Percentiles rank a stretch among this genome's conserved stretches.
These are phyloP conservation scores for Macrobrachium rosenbergii DNA, from an alignment of 1,140 invertebrate species.

Conservation along the genomic window DNA sequence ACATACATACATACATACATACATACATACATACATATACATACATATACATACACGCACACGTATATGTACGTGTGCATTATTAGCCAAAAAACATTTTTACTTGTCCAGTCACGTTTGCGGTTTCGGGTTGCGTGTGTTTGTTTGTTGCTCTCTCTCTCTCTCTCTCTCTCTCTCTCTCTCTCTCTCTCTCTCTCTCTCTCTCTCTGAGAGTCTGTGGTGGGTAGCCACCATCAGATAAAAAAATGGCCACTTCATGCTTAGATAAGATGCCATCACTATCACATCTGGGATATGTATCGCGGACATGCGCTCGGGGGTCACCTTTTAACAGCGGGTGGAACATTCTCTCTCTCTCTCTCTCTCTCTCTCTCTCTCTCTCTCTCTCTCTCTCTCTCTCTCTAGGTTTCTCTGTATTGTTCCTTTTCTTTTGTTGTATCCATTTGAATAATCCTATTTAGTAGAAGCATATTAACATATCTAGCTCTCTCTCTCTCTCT, in stretches of 20 bases:
- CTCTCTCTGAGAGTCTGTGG: not conserved
- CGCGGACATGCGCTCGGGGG: too few species aligned
- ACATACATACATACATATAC: not conserved
- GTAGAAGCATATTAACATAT: too few species aligned
- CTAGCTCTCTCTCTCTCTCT: not conserved
- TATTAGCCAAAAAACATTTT: not conserved
- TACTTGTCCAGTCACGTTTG: not conserved
- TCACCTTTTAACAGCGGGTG: too few species aligned
- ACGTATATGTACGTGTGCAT: not conserved
- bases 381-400: slow-evolving; percentile 5
- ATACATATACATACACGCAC: not conserved
- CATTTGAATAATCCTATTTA: too few species aligned
- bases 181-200: slow-evolving; percentile 34
- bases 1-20: not conserved
- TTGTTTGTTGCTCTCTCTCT: not conserved
- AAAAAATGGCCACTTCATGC: too few species aligned
- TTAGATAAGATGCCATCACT: too few species aligned
- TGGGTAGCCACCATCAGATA: too few species aligned
- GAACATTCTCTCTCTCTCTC: slow-evolving; percentile 17
- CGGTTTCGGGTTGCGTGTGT: not conserved
- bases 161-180: slow-evolving; percentile 22
- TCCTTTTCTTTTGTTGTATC: not conserved
- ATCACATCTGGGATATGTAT: too few species aligned
- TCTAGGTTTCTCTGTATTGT: not conserved
- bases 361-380: slow-evolving; percentile 30